Evolutionary conservation across 2,797 vertebrate species (phyloP).

Genomic region (Vipera ursinii): DNA sequence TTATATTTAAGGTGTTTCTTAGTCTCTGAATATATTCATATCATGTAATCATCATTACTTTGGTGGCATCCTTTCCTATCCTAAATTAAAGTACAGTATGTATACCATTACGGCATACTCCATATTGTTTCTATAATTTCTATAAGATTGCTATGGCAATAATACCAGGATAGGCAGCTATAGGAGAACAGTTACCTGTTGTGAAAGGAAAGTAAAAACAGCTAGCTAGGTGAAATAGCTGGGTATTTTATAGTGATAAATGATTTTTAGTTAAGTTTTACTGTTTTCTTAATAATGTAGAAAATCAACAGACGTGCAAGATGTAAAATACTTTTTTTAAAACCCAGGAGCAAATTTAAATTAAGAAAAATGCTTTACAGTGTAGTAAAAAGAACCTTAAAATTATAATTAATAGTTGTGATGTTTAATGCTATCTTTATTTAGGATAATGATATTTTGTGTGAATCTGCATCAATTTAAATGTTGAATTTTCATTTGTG

Average conservation of each 20-base stretch:
- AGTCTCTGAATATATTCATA: too few relatives aligned
- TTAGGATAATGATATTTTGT: background rate
- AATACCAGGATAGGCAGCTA: background rate
- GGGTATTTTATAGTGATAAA: background rate
- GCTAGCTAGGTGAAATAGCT: background rate
- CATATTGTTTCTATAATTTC: background rate
- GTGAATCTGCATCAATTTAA: background rate
- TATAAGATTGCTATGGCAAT: background rate
- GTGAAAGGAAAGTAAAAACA: background rate
- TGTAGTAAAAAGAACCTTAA: background rate
- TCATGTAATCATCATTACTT: background rate
- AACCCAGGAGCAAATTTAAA: background rate
- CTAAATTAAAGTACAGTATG: background rate
- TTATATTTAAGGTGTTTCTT: too few relatives aligned
- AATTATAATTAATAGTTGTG: background rate
- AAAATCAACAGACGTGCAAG: background rate
- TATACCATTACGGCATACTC: background rate
- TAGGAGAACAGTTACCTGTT: background rate
- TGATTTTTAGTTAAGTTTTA: background rate
- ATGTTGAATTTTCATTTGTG: constrained; percentile 5
- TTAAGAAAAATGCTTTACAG: background rate
- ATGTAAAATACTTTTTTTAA: background rate
- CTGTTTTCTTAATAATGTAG: background rate
- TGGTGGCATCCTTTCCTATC: background rate
- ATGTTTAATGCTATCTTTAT: background rate